Evolutionary conservation across 2,888 invertebrate genomes (phyloP), one percentile per base, ranked within the genome.

Genomic region (Heliconius ismenius): DNA sequence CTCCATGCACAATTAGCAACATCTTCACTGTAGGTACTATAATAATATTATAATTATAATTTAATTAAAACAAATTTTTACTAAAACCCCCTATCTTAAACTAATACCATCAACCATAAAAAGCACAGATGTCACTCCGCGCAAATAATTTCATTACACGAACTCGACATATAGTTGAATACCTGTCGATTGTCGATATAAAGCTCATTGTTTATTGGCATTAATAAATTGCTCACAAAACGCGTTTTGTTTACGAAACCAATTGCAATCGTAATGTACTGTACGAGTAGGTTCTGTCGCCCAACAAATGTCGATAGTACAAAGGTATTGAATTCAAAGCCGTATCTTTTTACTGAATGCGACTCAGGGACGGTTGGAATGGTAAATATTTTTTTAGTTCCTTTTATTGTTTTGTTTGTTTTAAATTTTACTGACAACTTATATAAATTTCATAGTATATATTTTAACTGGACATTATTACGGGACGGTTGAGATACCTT

Each of bases 241-340:
- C 89, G 85, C 83, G 89, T 89, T 91, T 91, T 92, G 91, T 92
- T 90, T 88, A 88, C 88, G 86, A 86, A 89, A 91, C 91, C 92
- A 91, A 91, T 91, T 91, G 91, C 88, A 88, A 89, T 67, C 39
- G 65, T 24, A 67, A 67, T 67, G 39, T 24, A 39, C 24, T 90
- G 24, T 24, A 65, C 36, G 24, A 32, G 32, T 32, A 32, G 32
- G 24, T 39, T 24, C 15, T 90, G 89, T 88, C 88, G 88, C 88
- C 85, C 87, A 88, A 89, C 89, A 90, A 91, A 92, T 89, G 90
- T 89, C 89, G 89, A 89, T 89, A 87, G 83, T 85, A 89, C 89
- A 88, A 88, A 88, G 91, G 88, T 90, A 86, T 87, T 83, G 82
- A 81, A 85, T 84, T 89, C 90, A 90, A 91, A 88, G 85, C 86